Evolutionary conservation across 2,113 vertebrate genomes (phyloP), one percentile per base, ranked within the genome.

Genomic region (Callithrix jacchus): DNA sequence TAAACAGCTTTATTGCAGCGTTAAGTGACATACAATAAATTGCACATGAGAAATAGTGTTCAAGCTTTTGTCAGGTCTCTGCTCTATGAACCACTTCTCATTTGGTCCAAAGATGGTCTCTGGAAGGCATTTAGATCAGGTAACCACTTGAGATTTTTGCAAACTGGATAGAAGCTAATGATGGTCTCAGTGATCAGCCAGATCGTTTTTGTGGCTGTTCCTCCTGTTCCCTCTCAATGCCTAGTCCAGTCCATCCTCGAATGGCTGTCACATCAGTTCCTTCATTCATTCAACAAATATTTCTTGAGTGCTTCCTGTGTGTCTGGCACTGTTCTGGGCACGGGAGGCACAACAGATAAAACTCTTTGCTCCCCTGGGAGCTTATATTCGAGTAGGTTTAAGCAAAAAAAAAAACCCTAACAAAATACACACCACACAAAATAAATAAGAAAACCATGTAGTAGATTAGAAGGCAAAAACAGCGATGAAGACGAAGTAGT

Each of bases 91-190:
- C 23, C 49, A 17, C n/a, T 81, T 86, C 32, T 89, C n/a, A 76
- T 42, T 27, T 89, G 40, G 14, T 61, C 66, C 85, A 85, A 47
- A 76, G 52, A 88, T 23, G 21, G 17, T 85, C 27, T 83, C 58
- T 73, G 74, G 66, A 87, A 89, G 21, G 45, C 23, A 54, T 68
- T 95, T 76, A 66, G 27, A 73, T 54, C 27, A 14, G 73, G 47
- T 37, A 68, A 90, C 23, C 61, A 87, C 30, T 52, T 95, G 35
- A 80, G n/a, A 87, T 37, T 96, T 64, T 88, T 81, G 89, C 10
- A 97, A 74, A 80, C 37, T 20, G 92, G 30, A 5, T 17, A 54
- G 42, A 76, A 73, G 37, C 58, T 35, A 80, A 82, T 49, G 52
- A 73, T 58, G 37, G 11, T 12, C 56, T 87, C 70, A 89, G 27